Evolutionary conservation across 2,888 invertebrate species (phyloP).

Genomic region (Leucoma salicis): DNA sequence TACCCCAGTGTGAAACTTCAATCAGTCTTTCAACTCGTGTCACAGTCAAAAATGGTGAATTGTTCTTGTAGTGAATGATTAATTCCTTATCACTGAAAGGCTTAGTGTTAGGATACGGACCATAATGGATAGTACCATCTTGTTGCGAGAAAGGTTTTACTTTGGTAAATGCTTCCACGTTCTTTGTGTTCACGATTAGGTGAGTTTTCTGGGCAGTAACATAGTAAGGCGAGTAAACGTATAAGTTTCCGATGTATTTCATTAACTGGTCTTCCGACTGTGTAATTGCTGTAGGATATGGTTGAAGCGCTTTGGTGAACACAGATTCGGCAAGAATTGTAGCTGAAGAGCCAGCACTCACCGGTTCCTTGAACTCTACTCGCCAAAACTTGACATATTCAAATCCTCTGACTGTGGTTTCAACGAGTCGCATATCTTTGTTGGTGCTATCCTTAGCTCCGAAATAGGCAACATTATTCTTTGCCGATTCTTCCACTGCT

Average conservation of each 20-base stretch:
- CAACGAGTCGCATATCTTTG: conserved; percentile 80
- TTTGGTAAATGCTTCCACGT: conserved; percentile 91
- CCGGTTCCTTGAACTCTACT: conserved; percentile 83
- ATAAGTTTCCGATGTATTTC: conserved; percentile 91
- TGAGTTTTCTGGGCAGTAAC: conserved; percentile 91
- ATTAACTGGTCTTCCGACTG: conserved; percentile 98
- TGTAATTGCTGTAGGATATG: conserved; percentile 93
- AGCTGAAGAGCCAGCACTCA: conserved; percentile 82
- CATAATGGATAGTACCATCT: conserved; percentile 92
- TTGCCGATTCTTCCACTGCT: conserved; percentile 84
- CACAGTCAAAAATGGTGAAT: conserved; percentile 97
- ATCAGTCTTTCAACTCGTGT: conserved; percentile 92
- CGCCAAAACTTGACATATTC: conserved; percentile 77
- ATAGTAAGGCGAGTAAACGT: conserved; percentile 91
- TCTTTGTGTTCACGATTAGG: conserved; percentile 88
- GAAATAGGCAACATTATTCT: conserved; percentile 87
- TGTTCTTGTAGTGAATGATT: conserved; percentile 96
- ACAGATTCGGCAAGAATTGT: conserved; percentile 87
- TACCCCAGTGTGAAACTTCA: conserved; percentile 99
- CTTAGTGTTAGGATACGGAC: conserved; percentile 90
- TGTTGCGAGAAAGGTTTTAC: conserved; percentile 89
- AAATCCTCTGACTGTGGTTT: conserved; percentile 77
- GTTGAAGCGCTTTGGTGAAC: conserved; percentile 88
- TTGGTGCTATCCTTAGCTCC: conserved; percentile 85
- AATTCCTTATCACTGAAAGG: conserved; percentile 84